Percentiles rank a stretch among this genome's conserved stretches.
Conservation (phyloP, 64 coral and sea anemone genomes). For the Actinia tenebrosa region DNA sequence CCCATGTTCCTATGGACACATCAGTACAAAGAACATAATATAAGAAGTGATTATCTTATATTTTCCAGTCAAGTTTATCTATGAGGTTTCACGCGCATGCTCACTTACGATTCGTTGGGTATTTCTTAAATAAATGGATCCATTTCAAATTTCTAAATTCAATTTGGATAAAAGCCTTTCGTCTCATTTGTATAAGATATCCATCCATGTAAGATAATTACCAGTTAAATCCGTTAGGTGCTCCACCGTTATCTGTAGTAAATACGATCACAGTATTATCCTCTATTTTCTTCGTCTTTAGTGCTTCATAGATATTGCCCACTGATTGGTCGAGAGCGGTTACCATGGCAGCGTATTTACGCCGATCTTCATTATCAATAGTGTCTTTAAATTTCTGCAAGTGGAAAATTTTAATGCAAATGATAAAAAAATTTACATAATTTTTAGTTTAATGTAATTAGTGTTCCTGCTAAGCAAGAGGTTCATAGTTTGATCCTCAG, state of each 20-base stretch:
- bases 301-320: constrained; percentile 23
- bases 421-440: too few relatives aligned
- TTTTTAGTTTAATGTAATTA: too few relatives aligned
- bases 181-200: too few relatives aligned
- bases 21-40: neutral
- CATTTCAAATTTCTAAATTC: too few relatives aligned
- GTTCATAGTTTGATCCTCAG: neutral
- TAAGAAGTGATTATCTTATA: too few relatives aligned
- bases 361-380: constrained; percentile 41
- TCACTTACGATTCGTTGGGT: too few relatives aligned
- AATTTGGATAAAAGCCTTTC: too few relatives aligned
- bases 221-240: constrained; percentile 40
- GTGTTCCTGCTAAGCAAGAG: too few relatives aligned
- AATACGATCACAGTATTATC: constrained; percentile 33
- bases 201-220: neutral
- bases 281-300: constrained; percentile 13
- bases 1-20: constrained; percentile 64
- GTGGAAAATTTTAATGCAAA: neutral
- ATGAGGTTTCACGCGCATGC: too few relatives aligned
- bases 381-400: constrained; percentile 22
- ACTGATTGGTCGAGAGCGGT: constrained; percentile 47
- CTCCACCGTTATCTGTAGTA: constrained; percentile 50
- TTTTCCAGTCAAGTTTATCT: too few relatives aligned
- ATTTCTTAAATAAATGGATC: too few relatives aligned
- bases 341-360: constrained; percentile 53